These are phyloP conservation scores for Helicoverpa zea DNA, from an alignment of 1,140 invertebrate species.

Conservation along the genomic window DNA sequence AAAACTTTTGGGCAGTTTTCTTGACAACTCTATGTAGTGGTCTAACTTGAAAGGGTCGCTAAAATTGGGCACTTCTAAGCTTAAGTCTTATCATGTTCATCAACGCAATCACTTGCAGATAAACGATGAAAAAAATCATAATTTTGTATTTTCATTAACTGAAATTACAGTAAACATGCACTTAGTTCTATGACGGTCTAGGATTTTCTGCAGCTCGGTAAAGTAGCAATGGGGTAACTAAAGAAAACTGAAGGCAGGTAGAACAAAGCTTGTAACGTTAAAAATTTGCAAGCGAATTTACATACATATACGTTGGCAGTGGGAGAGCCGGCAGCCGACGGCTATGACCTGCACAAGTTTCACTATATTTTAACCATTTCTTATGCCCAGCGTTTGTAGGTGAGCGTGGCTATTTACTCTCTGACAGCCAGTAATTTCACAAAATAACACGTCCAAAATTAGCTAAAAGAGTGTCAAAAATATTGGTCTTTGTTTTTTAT, in stretches of 20 bases:
- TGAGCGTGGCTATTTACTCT: too few species aligned
- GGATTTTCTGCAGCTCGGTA: neutral
- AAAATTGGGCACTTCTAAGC: too few species aligned
- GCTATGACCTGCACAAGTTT: neutral
- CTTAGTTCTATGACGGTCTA: neutral
- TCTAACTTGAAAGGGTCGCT: too few species aligned
- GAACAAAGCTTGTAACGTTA: constrained; percentile 12
- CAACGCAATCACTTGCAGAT: too few species aligned
- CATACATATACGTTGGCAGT: constrained; percentile 20
- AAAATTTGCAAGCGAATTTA: constrained; percentile 27
- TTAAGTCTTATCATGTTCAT: too few species aligned
- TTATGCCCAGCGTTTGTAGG: neutral
- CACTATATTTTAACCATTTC: neutral
- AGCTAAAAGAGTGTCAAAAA: too few species aligned
- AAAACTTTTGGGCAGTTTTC: too few species aligned
- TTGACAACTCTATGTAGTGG: too few species aligned
- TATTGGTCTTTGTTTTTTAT: too few species aligned
- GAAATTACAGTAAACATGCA: neutral
- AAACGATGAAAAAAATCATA: too few species aligned
- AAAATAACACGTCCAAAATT: too few species aligned
- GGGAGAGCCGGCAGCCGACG: neutral
- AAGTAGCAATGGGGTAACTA: neutral
- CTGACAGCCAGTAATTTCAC: too few species aligned
- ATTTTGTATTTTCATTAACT: neutral
- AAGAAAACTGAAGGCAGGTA: neutral